phyloP scores from a whole-genome alignment of 2,797 vertebrate genomes.

The Arrhamphus sclerolepis region DNA sequence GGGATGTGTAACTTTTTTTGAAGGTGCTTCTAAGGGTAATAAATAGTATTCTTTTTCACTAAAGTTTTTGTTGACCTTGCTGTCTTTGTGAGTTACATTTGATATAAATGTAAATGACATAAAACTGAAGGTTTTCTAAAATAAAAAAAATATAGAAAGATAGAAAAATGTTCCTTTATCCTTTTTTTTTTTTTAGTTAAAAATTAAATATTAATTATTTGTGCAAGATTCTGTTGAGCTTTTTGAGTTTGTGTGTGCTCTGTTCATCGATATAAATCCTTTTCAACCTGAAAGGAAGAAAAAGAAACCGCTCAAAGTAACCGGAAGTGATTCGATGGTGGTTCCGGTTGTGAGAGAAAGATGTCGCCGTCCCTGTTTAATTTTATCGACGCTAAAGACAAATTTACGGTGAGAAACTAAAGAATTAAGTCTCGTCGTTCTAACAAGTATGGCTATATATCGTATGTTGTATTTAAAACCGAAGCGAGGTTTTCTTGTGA shows the following conservation, averaged over 20 bases:
- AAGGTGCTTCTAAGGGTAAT: no score
- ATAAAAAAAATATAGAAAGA: background rate
- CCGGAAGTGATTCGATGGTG: constrained; percentile 52
- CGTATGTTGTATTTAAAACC: rapidly evolving
- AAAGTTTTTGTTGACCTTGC: no score
- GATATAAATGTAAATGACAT: no score
- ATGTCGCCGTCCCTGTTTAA: constrained; percentile 81
- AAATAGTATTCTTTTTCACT: no score
- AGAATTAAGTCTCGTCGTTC: rapidly evolving
- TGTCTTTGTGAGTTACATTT: no score
- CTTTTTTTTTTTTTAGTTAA: background rate
- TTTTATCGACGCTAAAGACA: constrained; percentile 81
- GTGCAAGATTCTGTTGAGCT: no score
- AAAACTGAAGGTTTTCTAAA: no score
- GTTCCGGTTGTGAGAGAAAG: constrained; percentile 54
- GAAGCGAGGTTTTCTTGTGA: rapidly evolving
- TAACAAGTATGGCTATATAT: rapidly evolving
- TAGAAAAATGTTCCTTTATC: background rate
- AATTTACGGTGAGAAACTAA: constrained; percentile 74
- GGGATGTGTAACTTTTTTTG: no score
- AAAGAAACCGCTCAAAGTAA: background rate
- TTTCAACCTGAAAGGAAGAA: no score
- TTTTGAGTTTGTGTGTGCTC: no score
- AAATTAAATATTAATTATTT: no score
- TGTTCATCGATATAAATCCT: background rate